These are phyloP conservation scores for Lymantria monacha DNA, from an alignment of 2,888 invertebrate genomes.

Conservation along the genomic window DNA sequence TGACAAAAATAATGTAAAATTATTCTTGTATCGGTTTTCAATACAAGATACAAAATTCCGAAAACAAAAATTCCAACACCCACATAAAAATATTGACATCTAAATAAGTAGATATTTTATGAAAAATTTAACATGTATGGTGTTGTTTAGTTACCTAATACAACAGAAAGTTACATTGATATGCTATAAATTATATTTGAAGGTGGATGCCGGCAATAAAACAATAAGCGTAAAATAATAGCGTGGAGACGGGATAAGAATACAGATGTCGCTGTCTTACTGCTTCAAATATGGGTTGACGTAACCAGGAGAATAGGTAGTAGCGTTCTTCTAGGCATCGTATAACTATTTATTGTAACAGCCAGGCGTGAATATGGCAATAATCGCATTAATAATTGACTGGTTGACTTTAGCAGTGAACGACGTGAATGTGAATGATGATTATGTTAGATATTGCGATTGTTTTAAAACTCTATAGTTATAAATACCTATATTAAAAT, in stretches of 20 bases:
- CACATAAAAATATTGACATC: constrained; percentile 20
- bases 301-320: too few species aligned
- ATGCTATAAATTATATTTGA: constrained; percentile 61
- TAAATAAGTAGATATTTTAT: constrained; percentile 21
- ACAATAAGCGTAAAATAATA: too few species aligned
- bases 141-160: constrained; percentile 16
- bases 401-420: too few species aligned
- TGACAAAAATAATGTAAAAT: not conserved
- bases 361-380: too few species aligned
- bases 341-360: too few species aligned
- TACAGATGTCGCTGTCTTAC: not conserved
- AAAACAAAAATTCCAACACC: constrained; percentile 7
- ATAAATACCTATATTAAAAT: too few species aligned
- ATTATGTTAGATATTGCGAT: too few species aligned
- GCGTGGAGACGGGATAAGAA: constrained; percentile 10
- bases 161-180: constrained; percentile 54
- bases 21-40: not conserved
- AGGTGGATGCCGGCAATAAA: constrained; percentile 57
- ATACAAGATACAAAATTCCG: not conserved
- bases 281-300: too few species aligned
- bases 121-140: constrained; percentile 27
- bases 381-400: too few species aligned
- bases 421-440: too few species aligned
- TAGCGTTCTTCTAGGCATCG: too few species aligned
- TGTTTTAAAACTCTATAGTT: too few species aligned